A percentile compares a stretch with the other conserved stretches of the same genome.
These are phyloP conservation scores for Antheraea yamamai DNA, from an alignment of 2,888 invertebrate species.

Conservation along the genomic window DNA sequence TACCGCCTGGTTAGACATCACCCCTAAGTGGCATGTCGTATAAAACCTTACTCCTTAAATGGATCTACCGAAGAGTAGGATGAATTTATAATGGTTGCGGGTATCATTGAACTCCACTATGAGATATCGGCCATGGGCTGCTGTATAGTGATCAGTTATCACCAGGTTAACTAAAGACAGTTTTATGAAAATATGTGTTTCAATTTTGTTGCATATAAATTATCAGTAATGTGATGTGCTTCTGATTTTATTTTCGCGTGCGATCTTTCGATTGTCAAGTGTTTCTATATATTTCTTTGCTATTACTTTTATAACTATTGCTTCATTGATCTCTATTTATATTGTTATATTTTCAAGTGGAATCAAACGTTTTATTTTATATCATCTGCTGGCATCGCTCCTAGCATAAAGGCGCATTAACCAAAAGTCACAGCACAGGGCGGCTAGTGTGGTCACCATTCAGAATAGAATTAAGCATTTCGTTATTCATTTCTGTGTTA, in stretches of 20 bases:
- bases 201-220: background rate
- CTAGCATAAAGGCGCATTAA: background rate
- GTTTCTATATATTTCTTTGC: background rate
- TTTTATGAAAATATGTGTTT: too few species aligned
- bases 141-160: background rate
- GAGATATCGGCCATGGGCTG: background rate
- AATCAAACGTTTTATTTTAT: background rate
- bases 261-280: background rate
- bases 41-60: too few species aligned
- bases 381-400: background rate
- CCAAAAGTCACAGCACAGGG: background rate
- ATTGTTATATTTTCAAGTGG: background rate
- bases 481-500: background rate
- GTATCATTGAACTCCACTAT: background rate
- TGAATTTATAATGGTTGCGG: background rate
- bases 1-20: too few species aligned
- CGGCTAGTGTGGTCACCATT: background rate
- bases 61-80: background rate
- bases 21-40: too few species aligned
- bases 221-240: background rate
- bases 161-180: background rate
- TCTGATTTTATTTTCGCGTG: background rate
- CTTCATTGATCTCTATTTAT: background rate
- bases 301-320: background rate
- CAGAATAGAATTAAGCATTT: background rate